Evolutionary conservation across 2,797 vertebrate species (phyloP).

Genomic region (Eulemur albifrons): DNA sequence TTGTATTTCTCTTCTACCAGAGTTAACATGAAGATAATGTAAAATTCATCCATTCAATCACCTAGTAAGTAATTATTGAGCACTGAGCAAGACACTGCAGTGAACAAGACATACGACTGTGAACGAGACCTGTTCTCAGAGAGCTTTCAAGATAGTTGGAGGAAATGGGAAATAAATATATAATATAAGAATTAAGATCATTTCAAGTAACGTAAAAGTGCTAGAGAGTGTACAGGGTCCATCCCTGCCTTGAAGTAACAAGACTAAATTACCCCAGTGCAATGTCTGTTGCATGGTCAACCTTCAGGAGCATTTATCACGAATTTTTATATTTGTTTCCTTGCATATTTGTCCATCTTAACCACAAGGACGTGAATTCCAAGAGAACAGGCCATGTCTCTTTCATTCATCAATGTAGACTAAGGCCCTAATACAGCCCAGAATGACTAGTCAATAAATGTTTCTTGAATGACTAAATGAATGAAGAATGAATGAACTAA

Average conservation of each 20-base stretch:
- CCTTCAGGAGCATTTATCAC: background rate
- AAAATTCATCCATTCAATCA: background rate
- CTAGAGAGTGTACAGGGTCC: background rate
- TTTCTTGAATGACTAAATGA: background rate
- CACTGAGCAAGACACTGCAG: background rate
- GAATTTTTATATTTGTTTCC: background rate
- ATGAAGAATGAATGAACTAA: background rate
- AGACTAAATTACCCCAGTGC: background rate
- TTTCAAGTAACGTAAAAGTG: constrained; percentile 25
- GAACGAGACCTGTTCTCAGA: background rate
- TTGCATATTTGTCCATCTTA: background rate
- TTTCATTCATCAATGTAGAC: constrained; percentile 22
- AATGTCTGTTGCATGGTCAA: background rate
- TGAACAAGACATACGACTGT: background rate
- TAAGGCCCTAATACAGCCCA: background rate
- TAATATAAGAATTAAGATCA: background rate
- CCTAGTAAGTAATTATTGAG: background rate
- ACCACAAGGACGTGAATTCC: background rate
- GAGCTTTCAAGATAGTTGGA: background rate
- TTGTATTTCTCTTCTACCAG: background rate
- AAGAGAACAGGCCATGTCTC: background rate
- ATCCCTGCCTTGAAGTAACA: background rate
- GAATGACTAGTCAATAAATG: background rate
- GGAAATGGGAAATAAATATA: background rate
- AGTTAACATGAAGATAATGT: background rate